These are phyloP conservation scores for Ornithorhynchus anatinus DNA, from an alignment of 2,113 vertebrate genomes.

Conservation along the genomic window DNA sequence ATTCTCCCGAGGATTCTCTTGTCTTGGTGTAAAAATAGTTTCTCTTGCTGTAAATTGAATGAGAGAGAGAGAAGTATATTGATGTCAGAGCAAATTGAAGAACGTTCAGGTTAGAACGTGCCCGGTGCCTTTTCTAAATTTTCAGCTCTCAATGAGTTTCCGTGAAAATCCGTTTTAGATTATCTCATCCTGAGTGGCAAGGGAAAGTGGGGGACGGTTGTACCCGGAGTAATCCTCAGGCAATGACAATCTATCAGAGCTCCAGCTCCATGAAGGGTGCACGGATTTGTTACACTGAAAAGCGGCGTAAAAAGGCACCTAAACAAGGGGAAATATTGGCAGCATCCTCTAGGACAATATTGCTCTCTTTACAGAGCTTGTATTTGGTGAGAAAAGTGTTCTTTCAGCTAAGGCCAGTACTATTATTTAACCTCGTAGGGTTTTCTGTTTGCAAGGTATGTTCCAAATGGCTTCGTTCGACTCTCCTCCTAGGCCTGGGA, in stretches of 20 bases:
- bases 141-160: constrained; percentile 4
- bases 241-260: neutral
- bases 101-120: neutral
- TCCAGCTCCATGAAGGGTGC: neutral
- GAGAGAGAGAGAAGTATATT: neutral
- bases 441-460: neutral
- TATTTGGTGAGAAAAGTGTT: neutral
- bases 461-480: no score
- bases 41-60: neutral
- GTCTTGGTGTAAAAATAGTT: neutral
- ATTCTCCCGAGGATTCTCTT: neutral
- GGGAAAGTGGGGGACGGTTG: neutral
- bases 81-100: neutral
- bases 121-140: neutral
- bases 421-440: neutral
- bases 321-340: neutral
- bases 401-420: neutral
- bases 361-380: neutral
- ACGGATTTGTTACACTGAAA: neutral
- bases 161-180: neutral
- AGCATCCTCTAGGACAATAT: neutral
- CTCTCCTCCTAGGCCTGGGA: no score
- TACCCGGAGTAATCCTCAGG: neutral
- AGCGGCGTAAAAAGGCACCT: neutral
- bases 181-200: neutral